A percentile compares a stretch with the other conserved stretches of the same genome.
phyloP scores from a whole-genome alignment of 2,888 invertebrate species.

The Strigamia maritima region DNA sequence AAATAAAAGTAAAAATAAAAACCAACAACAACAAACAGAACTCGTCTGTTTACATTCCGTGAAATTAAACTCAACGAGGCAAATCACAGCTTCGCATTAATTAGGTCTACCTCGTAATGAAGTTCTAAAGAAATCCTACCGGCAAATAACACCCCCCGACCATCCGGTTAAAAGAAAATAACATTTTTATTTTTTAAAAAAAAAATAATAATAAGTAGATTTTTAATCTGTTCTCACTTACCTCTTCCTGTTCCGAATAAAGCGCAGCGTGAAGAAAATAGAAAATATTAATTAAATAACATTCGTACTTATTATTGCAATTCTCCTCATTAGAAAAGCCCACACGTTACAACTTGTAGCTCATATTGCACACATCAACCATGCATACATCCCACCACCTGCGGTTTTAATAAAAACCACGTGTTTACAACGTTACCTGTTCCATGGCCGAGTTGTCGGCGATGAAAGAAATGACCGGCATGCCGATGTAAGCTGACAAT shows the following conservation, averaged over 20 bases:
- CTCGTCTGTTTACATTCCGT: not conserved
- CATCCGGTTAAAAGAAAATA: not conserved
- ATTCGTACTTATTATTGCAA: not conserved
- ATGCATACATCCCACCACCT: not conserved
- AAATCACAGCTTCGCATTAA: not conserved
- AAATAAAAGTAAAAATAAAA: not conserved
- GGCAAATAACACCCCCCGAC: not conserved
- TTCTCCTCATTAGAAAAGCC: not conserved
- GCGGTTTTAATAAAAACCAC: not conserved
- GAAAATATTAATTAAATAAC: not conserved
- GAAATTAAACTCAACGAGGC: not conserved
- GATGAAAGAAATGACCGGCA: slow-evolving; percentile 33
- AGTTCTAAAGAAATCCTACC: not conserved
- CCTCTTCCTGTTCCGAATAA: not conserved
- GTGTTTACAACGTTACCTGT: slow-evolving; percentile 8
- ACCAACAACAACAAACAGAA: not conserved
- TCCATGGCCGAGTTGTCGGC: slow-evolving; percentile 36
- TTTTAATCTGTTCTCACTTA: not conserved
- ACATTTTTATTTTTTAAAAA: too few relatives aligned
- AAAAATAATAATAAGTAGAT: not conserved
- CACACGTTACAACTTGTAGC: not conserved
- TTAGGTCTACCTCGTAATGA: not conserved
- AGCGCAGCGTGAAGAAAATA: not conserved
- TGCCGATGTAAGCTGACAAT: not conserved
- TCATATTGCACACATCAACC: too few relatives aligned